Conservation (phyloP, 2,888 invertebrate species). For the Calephelis perditalis region DNA sequence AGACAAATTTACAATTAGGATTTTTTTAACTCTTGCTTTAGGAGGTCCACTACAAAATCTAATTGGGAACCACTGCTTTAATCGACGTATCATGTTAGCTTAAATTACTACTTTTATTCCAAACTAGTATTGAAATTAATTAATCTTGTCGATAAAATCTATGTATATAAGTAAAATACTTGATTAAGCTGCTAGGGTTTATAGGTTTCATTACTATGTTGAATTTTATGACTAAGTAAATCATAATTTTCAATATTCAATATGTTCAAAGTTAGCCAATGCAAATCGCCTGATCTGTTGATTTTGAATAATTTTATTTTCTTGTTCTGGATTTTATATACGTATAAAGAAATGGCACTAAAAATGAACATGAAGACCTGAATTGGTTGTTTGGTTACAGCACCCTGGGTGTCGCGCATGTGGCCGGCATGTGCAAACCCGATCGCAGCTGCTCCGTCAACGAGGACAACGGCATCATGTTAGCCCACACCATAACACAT, state of each 20-base stretch:
- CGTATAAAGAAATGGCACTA: too few species aligned
- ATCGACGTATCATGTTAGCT: constrained; percentile 6
- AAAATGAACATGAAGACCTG: constrained; percentile 2
- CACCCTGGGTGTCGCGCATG: constrained; percentile 92
- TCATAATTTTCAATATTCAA: neutral
- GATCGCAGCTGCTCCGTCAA: constrained; percentile 92
- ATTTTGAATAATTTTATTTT: too few species aligned
- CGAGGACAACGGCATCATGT: constrained; percentile 92
- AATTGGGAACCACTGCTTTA: neutral
- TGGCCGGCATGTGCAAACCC: constrained; percentile 92
- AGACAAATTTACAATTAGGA: too few species aligned
- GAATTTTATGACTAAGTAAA: too few species aligned
- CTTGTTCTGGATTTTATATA: too few species aligned
- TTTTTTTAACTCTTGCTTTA: too few species aligned
- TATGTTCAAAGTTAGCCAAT: neutral
- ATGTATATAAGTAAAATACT: constrained; percentile 16
- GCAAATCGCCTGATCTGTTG: too few species aligned
- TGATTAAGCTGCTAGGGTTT: constrained; percentile 2
- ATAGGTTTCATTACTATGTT: neutral
- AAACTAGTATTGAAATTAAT: constrained; percentile 13
- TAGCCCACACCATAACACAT: constrained; percentile 93
- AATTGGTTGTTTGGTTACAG: constrained; percentile 54
- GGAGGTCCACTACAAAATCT: too few species aligned
- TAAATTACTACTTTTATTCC: constrained; percentile 2
- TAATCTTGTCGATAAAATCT: constrained; percentile 10